Evolutionary conservation across 2,113 vertebrate genomes (phyloP), one percentile per base, ranked within the genome.

Genomic region (Barbus barbus): DNA sequence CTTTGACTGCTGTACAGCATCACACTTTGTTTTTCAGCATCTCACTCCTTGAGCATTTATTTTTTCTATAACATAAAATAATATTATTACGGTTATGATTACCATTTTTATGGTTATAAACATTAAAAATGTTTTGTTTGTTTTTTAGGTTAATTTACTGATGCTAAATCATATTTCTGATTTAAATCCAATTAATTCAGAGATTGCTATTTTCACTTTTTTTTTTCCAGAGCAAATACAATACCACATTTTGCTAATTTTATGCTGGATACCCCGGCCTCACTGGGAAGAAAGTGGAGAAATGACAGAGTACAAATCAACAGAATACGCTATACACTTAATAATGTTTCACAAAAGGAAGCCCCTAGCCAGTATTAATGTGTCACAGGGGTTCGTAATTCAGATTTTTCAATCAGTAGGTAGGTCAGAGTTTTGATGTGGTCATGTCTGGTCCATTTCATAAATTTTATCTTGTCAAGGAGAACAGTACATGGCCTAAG

Each of bases 391-490:
- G 79, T 83, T 72, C 73, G 69, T 36, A 38, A 72, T 73, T 87
- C 65, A 85, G 82, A 82, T 85, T 26, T 86, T 89, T 83, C 67
- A 22, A 82, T 88, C 85, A 82, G 85, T 72, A 73, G 84, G 80
- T 86, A 77, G 77, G 87, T 87, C 85, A 85, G 36, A 81, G 31
- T 83, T 86, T 85, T 73, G 61, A 81, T 81, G 83, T 80, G 83
- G 63, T 81, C 24, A 78, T 36, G 86, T 83, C 82, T 84, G 73
- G 86, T 86, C 88, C 26, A 33, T 85, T 82, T 89, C 86, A 88
- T 88, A 75, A 71, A 83, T 65, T 24, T 65, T 86, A 86, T 87
- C 81, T 84, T 86, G 86, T 84, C 67, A 84, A 79, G 67, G 56
- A 58, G 81, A 83, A 78, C 65, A 67, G 65, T 58, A 78, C 31